These are phyloP conservation scores for Oreortyx pictus DNA, from an alignment of 2,797 vertebrate species.

Conservation along the genomic window DNA sequence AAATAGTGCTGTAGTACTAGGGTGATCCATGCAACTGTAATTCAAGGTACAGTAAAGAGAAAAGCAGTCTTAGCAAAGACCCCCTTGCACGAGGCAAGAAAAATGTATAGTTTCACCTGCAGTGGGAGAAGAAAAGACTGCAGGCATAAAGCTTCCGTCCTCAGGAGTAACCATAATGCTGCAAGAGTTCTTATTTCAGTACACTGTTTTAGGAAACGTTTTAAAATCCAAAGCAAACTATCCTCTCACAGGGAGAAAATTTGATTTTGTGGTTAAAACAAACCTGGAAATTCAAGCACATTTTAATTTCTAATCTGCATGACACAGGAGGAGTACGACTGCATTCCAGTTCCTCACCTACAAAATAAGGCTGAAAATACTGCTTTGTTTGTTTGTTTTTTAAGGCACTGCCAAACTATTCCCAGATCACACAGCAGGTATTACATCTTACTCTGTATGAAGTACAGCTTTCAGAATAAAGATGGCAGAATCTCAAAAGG, in stretches of 20 bases:
- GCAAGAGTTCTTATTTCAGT: not conserved
- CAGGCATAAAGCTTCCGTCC: not conserved
- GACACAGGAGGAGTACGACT: conserved; percentile 26
- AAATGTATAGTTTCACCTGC: not conserved
- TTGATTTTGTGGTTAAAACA: conserved; percentile 23
- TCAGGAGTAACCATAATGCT: not conserved
- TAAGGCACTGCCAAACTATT: not conserved
- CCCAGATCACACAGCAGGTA: not conserved
- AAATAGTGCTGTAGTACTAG: not conserved
- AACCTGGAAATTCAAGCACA: conserved; percentile 44
- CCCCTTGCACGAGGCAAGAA: not conserved
- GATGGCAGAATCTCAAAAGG: not conserved
- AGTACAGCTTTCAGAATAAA: not conserved
- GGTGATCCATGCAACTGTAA: not conserved
- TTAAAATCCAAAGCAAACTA: not conserved
- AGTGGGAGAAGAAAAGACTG: not conserved
- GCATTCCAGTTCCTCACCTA: conserved; percentile 15
- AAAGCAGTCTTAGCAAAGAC: not conserved
- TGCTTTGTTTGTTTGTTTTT: not conserved
- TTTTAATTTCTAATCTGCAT: conserved; percentile 45
- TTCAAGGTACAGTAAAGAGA: not conserved
- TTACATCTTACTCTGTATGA: not conserved
- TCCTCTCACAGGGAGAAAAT: not conserved
- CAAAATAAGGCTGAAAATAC: conserved; percentile 32
- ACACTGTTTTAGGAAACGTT: not conserved